A percentile compares a stretch with the other conserved stretches of the same genome.
Conservation (phyloP, 2,113 vertebrate species). For the Clarias gariepinus region DNA sequence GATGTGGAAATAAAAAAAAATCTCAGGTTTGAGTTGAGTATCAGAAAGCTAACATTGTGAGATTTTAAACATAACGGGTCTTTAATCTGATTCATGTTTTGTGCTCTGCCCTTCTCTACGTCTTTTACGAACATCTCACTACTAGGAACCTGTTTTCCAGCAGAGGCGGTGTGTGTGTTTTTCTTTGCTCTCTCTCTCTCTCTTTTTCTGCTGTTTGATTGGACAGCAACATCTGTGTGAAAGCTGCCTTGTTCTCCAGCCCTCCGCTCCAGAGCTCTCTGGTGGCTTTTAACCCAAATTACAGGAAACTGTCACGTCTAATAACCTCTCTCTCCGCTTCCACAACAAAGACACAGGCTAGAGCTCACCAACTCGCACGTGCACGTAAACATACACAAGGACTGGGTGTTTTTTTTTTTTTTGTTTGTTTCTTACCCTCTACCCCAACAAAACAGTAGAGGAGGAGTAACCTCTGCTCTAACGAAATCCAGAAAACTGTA, state of each 20-base stretch:
- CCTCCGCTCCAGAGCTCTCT: slow-evolving; percentile 40
- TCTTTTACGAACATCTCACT: background rate
- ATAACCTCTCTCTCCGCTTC: slow-evolving; percentile 48
- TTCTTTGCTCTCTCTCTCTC: background rate
- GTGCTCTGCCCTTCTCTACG: background rate
- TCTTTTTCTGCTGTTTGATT: slow-evolving; percentile 22
- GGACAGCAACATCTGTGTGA: slow-evolving; percentile 23
- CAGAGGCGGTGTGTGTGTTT: background rate
- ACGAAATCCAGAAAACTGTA: background rate
- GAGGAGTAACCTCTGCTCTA: background rate
- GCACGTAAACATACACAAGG: background rate
- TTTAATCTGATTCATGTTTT: background rate
- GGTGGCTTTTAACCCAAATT: slow-evolving; percentile 59
- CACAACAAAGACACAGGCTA: slow-evolving; percentile 39
- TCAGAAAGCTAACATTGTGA: background rate
- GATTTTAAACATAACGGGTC: background rate
- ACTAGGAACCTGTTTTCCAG: slow-evolving; percentile 5
- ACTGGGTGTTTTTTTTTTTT: slow-evolving; percentile 13
- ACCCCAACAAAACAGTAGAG: too few species aligned
- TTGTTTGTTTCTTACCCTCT: background rate
- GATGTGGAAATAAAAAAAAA: background rate
- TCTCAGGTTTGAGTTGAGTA: too few species aligned
- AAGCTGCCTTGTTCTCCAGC: slow-evolving; percentile 30
- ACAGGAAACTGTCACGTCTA: slow-evolving; percentile 55
- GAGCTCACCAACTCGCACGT: slow-evolving; percentile 21